Percentiles rank a stretch among this genome's conserved stretches.
Conservation (phyloP, 2,797 vertebrate species). For the Microcaecilia unicolor region DNA sequence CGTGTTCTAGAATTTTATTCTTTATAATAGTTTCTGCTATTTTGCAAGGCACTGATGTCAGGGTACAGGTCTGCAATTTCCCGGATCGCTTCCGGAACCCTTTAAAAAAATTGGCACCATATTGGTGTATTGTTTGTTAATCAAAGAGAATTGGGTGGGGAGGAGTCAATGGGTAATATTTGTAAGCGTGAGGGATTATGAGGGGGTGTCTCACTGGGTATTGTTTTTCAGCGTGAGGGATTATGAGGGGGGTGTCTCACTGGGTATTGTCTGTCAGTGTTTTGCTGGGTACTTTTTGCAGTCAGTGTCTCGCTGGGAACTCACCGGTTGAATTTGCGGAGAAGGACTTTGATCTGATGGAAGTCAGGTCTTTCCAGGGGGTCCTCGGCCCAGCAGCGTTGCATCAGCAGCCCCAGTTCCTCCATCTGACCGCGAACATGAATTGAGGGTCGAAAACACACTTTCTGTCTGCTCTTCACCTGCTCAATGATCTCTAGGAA, state of each 20-base stretch:
- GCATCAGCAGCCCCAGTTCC: constrained; percentile 83
- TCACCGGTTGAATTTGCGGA: constrained; percentile 84
- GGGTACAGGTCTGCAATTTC: too few species aligned
- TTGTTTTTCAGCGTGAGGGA: not conserved
- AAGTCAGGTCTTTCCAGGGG: constrained; percentile 80
- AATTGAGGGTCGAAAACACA: constrained; percentile 68
- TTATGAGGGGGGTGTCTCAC: too few species aligned
- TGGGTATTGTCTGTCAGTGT: too few species aligned
- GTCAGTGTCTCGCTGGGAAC: too few species aligned
- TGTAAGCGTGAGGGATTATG: not conserved
- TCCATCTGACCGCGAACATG: constrained; percentile 68
- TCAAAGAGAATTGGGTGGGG: too few species aligned
- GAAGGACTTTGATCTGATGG: constrained; percentile 73
- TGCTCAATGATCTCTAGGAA: constrained; percentile 79
- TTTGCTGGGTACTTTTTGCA: too few species aligned
- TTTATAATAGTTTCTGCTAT: too few species aligned
- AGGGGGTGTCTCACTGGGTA: not conserved
- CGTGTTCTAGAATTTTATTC: too few species aligned
- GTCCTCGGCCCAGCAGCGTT: constrained; percentile 88
- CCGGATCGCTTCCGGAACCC: too few species aligned
- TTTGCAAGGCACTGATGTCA: too few species aligned
- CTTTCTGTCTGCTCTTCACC: constrained; percentile 71
- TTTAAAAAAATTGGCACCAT: too few species aligned
- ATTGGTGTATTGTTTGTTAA: too few species aligned
- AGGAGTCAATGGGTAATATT: not conserved